Evolutionary conservation across 2,888 invertebrate genomes (phyloP).

Genomic region (Crocallis elinguaria): DNA sequence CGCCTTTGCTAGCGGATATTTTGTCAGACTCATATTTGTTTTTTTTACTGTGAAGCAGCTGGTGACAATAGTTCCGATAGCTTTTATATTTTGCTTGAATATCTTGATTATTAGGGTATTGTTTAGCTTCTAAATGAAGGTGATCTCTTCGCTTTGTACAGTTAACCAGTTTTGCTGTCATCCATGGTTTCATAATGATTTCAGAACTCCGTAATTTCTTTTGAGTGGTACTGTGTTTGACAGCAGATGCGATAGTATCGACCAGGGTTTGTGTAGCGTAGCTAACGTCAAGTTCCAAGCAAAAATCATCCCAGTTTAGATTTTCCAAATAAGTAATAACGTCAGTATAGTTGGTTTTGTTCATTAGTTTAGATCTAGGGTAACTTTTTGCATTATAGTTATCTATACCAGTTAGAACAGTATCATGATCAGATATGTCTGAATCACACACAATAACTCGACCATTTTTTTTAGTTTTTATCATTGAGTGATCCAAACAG

Average conservation of each 20-base stretch:
- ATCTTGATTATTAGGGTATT: not conserved
- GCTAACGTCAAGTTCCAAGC: not conserved
- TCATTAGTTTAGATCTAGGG: too few relatives aligned
- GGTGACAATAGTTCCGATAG: slow-evolving; percentile 9
- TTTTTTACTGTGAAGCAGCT: not conserved
- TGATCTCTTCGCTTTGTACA: not conserved
- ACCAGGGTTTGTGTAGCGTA: not conserved
- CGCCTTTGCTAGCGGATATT: not conserved
- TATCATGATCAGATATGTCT: slow-evolving; percentile 1
- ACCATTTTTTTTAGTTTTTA: too few relatives aligned
- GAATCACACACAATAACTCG: slow-evolving; percentile 1
- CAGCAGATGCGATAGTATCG: not conserved
- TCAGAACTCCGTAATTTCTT: not conserved
- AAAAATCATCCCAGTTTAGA: not conserved
- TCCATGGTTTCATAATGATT: slow-evolving; percentile 1
- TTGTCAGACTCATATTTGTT: not conserved
- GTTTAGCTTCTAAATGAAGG: not conserved
- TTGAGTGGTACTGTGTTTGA: not conserved
- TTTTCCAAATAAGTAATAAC: not conserved
- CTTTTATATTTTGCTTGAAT: slow-evolving; percentile 2
- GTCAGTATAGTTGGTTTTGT: too few relatives aligned
- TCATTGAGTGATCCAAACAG: too few relatives aligned
- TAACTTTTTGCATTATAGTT: not conserved
- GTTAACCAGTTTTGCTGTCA: slow-evolving; percentile 6
- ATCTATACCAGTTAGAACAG: slow-evolving; percentile 8